phyloP scores from a whole-genome alignment of 2,113 vertebrate genomes.

The Talpa occidentalis region DNA sequence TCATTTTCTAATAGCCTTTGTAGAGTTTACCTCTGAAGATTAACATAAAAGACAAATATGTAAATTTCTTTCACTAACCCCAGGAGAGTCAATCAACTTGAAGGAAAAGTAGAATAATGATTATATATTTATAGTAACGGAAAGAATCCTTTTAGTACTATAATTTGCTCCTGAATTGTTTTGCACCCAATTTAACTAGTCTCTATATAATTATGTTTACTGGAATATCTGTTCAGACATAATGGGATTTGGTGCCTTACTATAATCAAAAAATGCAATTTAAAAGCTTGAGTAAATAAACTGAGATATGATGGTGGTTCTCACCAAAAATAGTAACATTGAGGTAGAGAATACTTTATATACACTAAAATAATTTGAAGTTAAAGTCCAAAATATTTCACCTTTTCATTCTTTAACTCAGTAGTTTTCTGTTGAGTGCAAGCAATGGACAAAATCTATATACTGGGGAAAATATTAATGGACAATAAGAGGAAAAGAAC shows the following conservation, averaged over 20 bases:
- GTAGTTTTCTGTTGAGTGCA: not conserved
- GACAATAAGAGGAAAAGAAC: not conserved
- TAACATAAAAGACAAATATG: constrained; percentile 72
- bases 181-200: constrained; percentile 55
- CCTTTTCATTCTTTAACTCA: not conserved
- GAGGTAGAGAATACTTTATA: not conserved
- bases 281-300: constrained; percentile 10
- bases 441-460: not conserved
- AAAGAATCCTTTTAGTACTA: constrained; percentile 69
- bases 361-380: not conserved
- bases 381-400: not conserved
- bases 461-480: not conserved
- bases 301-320: not conserved
- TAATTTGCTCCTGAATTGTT: constrained; percentile 71
- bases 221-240: constrained; percentile 11
- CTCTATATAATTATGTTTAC: constrained; percentile 55
- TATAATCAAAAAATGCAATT: constrained; percentile 11
- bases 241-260: constrained; percentile 17
- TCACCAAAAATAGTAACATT: not conserved
- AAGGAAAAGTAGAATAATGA: constrained; percentile 64
- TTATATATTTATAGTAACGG: constrained; percentile 71
- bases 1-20: constrained; percentile 80
- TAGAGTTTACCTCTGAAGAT: constrained; percentile 78
- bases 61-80: constrained; percentile 63
- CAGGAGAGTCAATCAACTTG: constrained; percentile 67